Percentiles rank a stretch among this genome's conserved stretches.
phyloP scores from a whole-genome alignment of 1,140 invertebrate species.

The Drosophila elegans region DNA sequence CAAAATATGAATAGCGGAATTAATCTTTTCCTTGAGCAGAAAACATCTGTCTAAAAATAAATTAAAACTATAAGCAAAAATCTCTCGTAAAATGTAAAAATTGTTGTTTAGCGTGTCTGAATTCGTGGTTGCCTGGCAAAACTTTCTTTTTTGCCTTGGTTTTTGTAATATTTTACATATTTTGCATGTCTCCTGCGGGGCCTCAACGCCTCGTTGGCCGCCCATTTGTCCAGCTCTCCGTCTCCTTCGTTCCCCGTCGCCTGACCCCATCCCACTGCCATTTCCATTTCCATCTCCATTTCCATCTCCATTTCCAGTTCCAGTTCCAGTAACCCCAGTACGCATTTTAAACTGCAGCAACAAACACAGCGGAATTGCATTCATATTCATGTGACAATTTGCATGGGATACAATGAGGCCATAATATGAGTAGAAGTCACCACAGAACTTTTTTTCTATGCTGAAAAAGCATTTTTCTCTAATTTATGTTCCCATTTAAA shows the following conservation, averaged over 20 bases:
- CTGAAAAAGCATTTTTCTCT: constrained; percentile 42
- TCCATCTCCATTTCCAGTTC: constrained; percentile 25
- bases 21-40: too few relatives aligned
- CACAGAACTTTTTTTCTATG: constrained; percentile 30
- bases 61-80: too few relatives aligned
- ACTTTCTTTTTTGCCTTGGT: constrained; percentile 7
- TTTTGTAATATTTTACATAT: constrained; percentile 35
- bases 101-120: constrained; percentile 7
- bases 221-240: constrained; percentile 40
- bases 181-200: constrained; percentile 45
- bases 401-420: constrained; percentile 52
- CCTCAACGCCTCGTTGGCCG: constrained; percentile 40
- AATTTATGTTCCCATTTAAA: constrained; percentile 42
- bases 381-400: constrained; percentile 55
- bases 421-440: constrained; percentile 43
- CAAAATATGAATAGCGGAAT: too few relatives aligned
- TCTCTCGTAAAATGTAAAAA: not conserved
- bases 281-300: not conserved
- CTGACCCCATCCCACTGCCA: constrained; percentile 4
- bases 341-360: constrained; percentile 38
- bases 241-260: constrained; percentile 1
- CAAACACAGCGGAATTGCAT: constrained; percentile 38
- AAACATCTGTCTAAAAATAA: too few relatives aligned
- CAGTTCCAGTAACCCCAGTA: constrained; percentile 31
- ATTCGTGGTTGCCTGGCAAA: not conserved